Conservation (phyloP, 1,140 invertebrate species). For the Pseudomyrmex gracilis region DNA sequence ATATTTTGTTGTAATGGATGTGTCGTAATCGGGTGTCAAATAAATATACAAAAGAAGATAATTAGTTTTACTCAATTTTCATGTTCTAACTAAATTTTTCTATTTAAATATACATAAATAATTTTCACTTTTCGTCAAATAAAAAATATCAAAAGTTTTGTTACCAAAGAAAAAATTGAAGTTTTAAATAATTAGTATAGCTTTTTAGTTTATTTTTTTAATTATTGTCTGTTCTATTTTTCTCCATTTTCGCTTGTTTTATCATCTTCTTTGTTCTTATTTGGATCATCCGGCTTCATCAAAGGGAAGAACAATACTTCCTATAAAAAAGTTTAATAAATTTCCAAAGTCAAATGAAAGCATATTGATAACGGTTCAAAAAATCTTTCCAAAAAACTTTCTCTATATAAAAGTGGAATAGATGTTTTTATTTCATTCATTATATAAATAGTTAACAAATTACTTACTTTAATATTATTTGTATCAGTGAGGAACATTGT, state of each 20-base stretch:
- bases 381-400: too few species aligned
- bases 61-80: slow-evolving; percentile 19
- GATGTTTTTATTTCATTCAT: too few species aligned
- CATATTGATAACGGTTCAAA: too few species aligned
- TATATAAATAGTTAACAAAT: slow-evolving; percentile 3
- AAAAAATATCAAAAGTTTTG: slow-evolving; percentile 17
- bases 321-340: slow-evolving; percentile 81
- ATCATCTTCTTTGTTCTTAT: slow-evolving; percentile 85
- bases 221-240: slow-evolving; percentile 62
- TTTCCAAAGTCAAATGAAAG: neutral
- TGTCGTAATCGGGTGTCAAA: slow-evolving; percentile 39
- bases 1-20: slow-evolving; percentile 52
- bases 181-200: neutral
- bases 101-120: slow-evolving; percentile 24
- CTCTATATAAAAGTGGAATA: too few species aligned
- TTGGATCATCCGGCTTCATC: slow-evolving; percentile 93
- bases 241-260: slow-evolving; percentile 56
- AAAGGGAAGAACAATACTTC: slow-evolving; percentile 94
- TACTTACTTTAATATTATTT: slow-evolving; percentile 97
- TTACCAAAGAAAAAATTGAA: neutral
- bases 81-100: neutral
- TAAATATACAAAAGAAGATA: slow-evolving; percentile 46
- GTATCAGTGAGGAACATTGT: slow-evolving; percentile 99
- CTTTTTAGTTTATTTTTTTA: neutral
- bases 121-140: neutral